Base-by-base conservation (phyloP, 1,140 invertebrate species). In the Bilobella aurantiaca region DNA sequence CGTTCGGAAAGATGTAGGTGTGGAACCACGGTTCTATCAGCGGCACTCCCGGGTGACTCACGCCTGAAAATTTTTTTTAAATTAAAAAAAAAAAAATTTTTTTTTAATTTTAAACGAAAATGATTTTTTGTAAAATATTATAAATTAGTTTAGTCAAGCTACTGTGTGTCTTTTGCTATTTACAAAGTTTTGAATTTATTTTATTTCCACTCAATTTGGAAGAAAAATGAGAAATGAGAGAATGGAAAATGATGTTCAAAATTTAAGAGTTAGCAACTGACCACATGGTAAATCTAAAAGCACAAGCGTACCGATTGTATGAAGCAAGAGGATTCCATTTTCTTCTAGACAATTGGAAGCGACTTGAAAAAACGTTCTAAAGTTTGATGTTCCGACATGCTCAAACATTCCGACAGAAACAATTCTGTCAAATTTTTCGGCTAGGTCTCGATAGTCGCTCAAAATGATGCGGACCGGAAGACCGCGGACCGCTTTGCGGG, bases 381-480 rank as follows among this genome's bases (percentile, higher is more conserved):
- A 69, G 56, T 69, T 69, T 28, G 8, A 12, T 12, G 25, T 29
- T 3, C 68, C 68, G 2, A 69, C 68, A 42, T 65, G 64, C 32
- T 69, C 68, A 60, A 69, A 66, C 64, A 69, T 66, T 21, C 64
- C 68, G 21, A 69, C 68, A 0, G 64, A 66, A 1, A 69, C 68
- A 18, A 69, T 63, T 34, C 68, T 32, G 29, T 69, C 68, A 46
- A 69, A 69, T 47, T 58, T 66, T 23, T 69, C 68, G 29, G 58
- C 27, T 8, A 69, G 8, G 49, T 66, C 62, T 29, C 68, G 64
- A 34, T 69, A 69, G 34, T 69, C 67, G 12, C 31, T 34, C 18
- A 68, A 21, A 34, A 21, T n/a, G 34, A 66, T 30, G 5, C 37
- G 16, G 1, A 65, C 63, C 2, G 57, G 28, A 8, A 65, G 32